Conservation (phyloP, 2,113 vertebrate species). For the Chaetodon auriga region DNA sequence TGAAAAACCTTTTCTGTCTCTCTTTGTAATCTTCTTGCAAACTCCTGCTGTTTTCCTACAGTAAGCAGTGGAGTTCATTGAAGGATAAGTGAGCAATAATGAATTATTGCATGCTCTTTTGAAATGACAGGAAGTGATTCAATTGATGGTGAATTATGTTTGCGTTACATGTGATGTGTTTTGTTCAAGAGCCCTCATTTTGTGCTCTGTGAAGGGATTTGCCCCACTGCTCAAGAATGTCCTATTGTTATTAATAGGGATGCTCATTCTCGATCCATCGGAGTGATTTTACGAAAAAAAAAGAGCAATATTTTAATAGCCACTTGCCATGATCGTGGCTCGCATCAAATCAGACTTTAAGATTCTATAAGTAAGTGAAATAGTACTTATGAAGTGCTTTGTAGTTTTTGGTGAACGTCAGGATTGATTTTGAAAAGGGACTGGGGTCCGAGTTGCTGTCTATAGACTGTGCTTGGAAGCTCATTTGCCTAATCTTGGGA, state of each 20-base stretch:
- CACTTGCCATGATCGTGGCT: conserved; percentile 20
- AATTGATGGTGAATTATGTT: conserved; percentile 53
- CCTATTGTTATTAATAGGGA: conserved; percentile 53
- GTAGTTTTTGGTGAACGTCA: conserved; percentile 64
- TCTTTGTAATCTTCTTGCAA: conserved; percentile 28
- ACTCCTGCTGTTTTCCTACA: conserved; percentile 14
- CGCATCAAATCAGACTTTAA: conserved; percentile 23
- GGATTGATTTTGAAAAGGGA: conserved; percentile 72
- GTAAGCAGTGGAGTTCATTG: conserved; percentile 11
- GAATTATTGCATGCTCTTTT: conserved; percentile 43
- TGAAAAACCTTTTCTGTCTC: neutral
- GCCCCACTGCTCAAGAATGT: conserved; percentile 51
- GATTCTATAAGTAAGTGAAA: conserved; percentile 49
- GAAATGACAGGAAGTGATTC: conserved; percentile 58
- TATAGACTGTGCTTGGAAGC: conserved; percentile 79
- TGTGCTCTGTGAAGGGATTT: conserved; percentile 55
- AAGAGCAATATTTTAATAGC: neutral
- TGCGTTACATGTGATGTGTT: conserved; percentile 42
- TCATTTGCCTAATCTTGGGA: conserved; percentile 91
- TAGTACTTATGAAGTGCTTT: conserved; percentile 53
- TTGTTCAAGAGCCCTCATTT: conserved; percentile 55
- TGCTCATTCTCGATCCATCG: conserved; percentile 34
- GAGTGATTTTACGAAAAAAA: conserved; percentile 7
- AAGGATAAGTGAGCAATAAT: conserved; percentile 54
- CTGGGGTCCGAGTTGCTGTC: conserved; percentile 66